Base-by-base conservation (phyloP, 2,113 vertebrate genomes). In the Phasianus colchicus region DNA sequence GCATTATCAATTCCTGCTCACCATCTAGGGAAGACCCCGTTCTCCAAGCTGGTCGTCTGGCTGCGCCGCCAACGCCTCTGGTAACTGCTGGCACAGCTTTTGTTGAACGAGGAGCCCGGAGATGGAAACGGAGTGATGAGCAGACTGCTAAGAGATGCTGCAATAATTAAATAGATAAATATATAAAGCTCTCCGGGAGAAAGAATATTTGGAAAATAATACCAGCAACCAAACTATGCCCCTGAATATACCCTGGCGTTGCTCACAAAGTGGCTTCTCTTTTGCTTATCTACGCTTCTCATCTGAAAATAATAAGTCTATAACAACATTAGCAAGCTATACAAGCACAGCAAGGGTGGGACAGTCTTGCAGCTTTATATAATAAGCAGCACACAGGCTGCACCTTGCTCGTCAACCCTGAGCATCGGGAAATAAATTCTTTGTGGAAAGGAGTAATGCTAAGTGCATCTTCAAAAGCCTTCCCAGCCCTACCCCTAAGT, bases 41-140 rank as follows among this genome's bases (percentile, higher is more conserved):
- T 99, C 97, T 99, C 99, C 97, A 99, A 93, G 97, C 99, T 99
- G 96, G 99, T 99, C 13, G 99, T 99, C 97, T 99, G 99, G 93
- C 99, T 99, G 89, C 99, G 99, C 40, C 99, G 98, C 99, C 99
- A 99, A 58, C 99, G 99, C 54, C 99, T 97, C 96, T 99, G 99
- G 97, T 99, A 99, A 92, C 99, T 99, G 97, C 99, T 99, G 7
- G 99, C 99, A 97, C 99, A 99, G 97, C 99, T 99, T 97, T 99
- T 99, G 92, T 98, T 99, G 71, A 99, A 97, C 7, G 99, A 99
- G 36, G 99, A 99, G 94, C 99, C 98, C 43, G 99, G 99, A 1
- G 99, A 99, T 1, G 99, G 99, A 94, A 99, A 99, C 0, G 99
- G 99, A 54, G 99, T 99, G 97, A 99, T 99, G 86, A 99, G 97